Evolutionary conservation across 2,888 invertebrate genomes (phyloP).

Genomic region (Drosophila kuntzei): DNA sequence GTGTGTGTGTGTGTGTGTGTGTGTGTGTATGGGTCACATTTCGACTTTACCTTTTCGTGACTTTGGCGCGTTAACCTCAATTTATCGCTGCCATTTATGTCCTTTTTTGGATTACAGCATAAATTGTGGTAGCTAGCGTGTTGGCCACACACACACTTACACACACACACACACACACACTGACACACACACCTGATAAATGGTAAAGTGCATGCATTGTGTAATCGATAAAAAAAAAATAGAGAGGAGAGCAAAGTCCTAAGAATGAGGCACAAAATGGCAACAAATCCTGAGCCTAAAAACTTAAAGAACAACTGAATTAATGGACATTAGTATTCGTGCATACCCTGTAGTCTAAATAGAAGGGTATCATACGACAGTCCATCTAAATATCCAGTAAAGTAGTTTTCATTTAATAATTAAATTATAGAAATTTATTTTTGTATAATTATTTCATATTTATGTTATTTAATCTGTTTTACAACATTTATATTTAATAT

Average conservation of each 20-base stretch:
- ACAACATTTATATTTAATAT: no score
- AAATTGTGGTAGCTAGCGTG: conserved; percentile 76
- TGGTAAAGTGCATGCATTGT: conserved; percentile 77
- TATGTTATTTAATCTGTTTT: no score
- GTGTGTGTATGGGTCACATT: conserved; percentile 43
- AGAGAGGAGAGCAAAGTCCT: conserved; percentile 24
- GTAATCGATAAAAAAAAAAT: conserved; percentile 72
- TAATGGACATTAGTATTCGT: conserved; percentile 51
- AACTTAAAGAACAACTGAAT: conserved; percentile 50
- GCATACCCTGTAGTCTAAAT: no score
- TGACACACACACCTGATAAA: conserved; percentile 66
- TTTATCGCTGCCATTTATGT: conserved; percentile 81
- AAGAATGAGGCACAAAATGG: conserved; percentile 20
- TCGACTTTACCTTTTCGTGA: conserved; percentile 70
- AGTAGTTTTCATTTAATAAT: no score
- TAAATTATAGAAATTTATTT: no score
- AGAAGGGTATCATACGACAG: no score
- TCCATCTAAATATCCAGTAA: no score
- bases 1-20: conserved; percentile 19
- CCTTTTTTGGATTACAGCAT: conserved; percentile 79
- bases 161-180: conserved; percentile 23
- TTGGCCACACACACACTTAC: conserved; percentile 50
- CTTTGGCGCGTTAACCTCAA: conserved; percentile 81
- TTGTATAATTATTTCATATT: no score
- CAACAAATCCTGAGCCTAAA: conserved; percentile 25